Conservation (phyloP, 2,113 vertebrate species). For the Bambusicola thoracicus region DNA sequence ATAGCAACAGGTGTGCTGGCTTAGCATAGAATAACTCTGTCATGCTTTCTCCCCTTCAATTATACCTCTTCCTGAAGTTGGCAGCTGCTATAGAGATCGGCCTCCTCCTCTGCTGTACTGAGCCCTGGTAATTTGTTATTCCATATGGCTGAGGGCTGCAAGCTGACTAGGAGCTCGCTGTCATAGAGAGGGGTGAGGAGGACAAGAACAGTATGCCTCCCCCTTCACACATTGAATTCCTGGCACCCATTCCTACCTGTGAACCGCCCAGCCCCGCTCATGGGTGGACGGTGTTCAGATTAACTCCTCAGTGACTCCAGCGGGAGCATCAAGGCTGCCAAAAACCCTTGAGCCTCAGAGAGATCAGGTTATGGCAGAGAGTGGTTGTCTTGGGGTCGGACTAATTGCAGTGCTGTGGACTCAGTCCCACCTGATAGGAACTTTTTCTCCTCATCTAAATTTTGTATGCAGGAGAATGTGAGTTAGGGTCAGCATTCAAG, state of each 20-base stretch:
- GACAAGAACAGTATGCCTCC: not conserved
- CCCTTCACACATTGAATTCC: not conserved
- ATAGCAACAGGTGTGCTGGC: conserved; percentile 42
- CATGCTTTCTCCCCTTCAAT: conserved; percentile 22
- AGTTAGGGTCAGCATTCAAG: not conserved
- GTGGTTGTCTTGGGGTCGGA: not conserved
- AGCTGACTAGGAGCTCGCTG: not conserved
- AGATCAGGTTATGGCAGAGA: not conserved
- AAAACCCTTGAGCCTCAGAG: not conserved
- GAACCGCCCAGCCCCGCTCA: not conserved
- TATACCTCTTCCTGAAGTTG: conserved; percentile 42
- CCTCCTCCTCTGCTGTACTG: conserved; percentile 36
- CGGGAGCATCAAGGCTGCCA: not conserved
- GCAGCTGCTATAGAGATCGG: conserved; percentile 54
- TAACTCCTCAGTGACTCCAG: not conserved
- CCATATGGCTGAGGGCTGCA: conserved; percentile 31
- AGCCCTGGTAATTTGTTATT: conserved; percentile 52
- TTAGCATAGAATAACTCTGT: not conserved
- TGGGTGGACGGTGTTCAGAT: not conserved
- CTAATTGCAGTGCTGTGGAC: not conserved
- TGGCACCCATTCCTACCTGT: not conserved
- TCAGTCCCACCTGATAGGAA: not conserved
- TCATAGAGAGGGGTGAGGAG: not conserved
- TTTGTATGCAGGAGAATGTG: not conserved
- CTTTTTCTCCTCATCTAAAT: not conserved